These are phyloP conservation scores for Drosophila carrolli DNA, from an alignment of 1,140 invertebrate species.

Conservation along the genomic window DNA sequence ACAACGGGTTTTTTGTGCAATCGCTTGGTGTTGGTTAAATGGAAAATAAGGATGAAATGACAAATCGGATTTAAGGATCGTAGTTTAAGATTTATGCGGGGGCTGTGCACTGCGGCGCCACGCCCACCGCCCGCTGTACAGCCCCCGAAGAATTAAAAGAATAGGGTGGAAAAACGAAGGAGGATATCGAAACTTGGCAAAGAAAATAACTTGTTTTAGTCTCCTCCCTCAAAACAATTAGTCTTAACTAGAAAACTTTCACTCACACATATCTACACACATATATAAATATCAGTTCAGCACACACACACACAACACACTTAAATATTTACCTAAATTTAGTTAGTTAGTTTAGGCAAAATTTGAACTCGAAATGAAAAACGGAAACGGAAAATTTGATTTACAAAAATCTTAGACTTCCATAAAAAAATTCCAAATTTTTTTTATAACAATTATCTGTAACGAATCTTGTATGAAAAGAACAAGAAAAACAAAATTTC, in stretches of 20 bases:
- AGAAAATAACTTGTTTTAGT: not conserved
- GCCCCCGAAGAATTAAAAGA: constrained; percentile 2
- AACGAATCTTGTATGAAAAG: constrained; percentile 27
- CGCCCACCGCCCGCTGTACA: constrained; percentile 34
- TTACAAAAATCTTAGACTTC: constrained; percentile 33
- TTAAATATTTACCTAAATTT: constrained; percentile 27
- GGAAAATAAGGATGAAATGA: constrained; percentile 40
- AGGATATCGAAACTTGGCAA: not conserved
- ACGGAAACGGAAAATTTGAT: not conserved
- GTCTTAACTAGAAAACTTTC: constrained; percentile 45
- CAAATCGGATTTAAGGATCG: constrained; percentile 10
- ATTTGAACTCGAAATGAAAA: constrained; percentile 1
- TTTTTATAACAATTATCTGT: constrained; percentile 11
- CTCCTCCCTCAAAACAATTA: constrained; percentile 5
- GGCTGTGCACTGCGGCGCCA: constrained; percentile 42
- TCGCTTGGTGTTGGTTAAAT: constrained; percentile 83
- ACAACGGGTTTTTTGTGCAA: constrained; percentile 84
- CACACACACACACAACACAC: constrained; percentile 22
- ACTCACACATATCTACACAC: constrained; percentile 38
- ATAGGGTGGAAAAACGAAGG: not conserved
- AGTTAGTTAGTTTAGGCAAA: constrained; percentile 42
- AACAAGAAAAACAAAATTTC: not conserved
- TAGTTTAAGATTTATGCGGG: not conserved
- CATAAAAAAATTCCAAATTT: constrained; percentile 35
- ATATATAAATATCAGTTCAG: constrained; percentile 34